phyloP scores from a whole-genome alignment of 2,888 invertebrate genomes.

The Catocala sponsa region DNA sequence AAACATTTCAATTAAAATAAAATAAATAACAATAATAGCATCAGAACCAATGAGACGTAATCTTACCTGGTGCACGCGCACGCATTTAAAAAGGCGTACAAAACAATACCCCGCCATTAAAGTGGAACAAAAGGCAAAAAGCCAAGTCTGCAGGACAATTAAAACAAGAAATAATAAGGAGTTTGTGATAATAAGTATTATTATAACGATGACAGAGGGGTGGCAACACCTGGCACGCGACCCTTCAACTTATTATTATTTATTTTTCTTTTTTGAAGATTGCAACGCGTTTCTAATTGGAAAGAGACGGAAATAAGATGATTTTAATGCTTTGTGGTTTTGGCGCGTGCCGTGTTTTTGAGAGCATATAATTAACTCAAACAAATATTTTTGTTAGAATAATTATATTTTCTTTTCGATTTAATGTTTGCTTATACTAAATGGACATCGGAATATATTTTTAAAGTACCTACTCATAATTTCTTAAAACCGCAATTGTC shows the following conservation, averaged over 20 bases:
- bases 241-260: constrained; percentile 52
- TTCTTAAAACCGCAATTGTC: too few species aligned
- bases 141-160: constrained; percentile 85
- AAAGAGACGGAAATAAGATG: constrained; percentile 38
- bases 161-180: constrained; percentile 88
- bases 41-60: constrained; percentile 56
- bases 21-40: constrained; percentile 30
- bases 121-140: constrained; percentile 84
- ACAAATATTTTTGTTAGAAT: background rate
- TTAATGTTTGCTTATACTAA: too few species aligned
- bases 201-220: constrained; percentile 72
- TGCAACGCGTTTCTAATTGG: constrained; percentile 51
- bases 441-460: too few species aligned
- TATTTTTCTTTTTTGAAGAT: constrained; percentile 43
- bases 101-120: constrained; percentile 86
- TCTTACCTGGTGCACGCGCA: constrained; percentile 82
- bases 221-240: constrained; percentile 75
- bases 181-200: constrained; percentile 86
- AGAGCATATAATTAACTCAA: constrained; percentile 14
- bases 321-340: constrained; percentile 29
- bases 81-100: constrained; percentile 74
- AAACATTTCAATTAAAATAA: constrained; percentile 12
- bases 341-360: constrained; percentile 1
- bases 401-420: background rate
- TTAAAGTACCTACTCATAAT: too few species aligned